Base-by-base conservation (phyloP, 2,888 invertebrate species). In the Anodontia alba region DNA sequence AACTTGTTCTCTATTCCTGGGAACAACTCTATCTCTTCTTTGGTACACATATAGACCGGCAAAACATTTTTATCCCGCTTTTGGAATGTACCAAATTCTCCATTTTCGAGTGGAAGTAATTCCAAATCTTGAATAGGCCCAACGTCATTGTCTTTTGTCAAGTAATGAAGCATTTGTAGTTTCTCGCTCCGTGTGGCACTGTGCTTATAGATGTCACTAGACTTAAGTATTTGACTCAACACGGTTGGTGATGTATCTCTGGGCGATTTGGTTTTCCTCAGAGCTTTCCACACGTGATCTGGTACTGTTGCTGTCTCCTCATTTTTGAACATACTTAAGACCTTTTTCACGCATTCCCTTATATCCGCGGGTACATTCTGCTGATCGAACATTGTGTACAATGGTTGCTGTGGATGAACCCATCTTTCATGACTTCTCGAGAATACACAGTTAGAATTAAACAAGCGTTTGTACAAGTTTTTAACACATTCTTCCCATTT, bases 401-500 rank as follows among this genome's bases (percentile, higher is more conserved):
- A 1, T 33, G 33, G 62, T 33, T 62, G 31, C 1, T 62, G 7
- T 1, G 62, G 62, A 17, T 31, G 26, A 17, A 20, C 33, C 62
- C 62, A 62, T 33, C 1, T 62, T 33, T 1, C 1, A 7, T 10
- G 20, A 17, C 33, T 62, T 62, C 1, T 1, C 7, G 33, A 31
- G 33, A 62, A 62, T 20, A 62, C 20, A 33, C 10, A 62, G 10
- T 33, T 33, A 3, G 62, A 17, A 31, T 12, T 5, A 1, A 62
- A 1, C 12, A 62, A 20, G 1, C 17, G 29, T 33, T 3, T 62
- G 33, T 33, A 33, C 17, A 69, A 17, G 0, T 80, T 67, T 0
- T 78, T 49, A 15, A 90, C 78, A 33, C 93, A 83, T 54, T 86
- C 81, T 67, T 90, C 83, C 84, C 88, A 88, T 23, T 81, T 82